Percentiles rank a stretch among this genome's conserved stretches.
These are phyloP conservation scores for Thaumetopoea pityocampa DNA, from an alignment of 1,140 invertebrate species.

Conservation along the genomic window DNA sequence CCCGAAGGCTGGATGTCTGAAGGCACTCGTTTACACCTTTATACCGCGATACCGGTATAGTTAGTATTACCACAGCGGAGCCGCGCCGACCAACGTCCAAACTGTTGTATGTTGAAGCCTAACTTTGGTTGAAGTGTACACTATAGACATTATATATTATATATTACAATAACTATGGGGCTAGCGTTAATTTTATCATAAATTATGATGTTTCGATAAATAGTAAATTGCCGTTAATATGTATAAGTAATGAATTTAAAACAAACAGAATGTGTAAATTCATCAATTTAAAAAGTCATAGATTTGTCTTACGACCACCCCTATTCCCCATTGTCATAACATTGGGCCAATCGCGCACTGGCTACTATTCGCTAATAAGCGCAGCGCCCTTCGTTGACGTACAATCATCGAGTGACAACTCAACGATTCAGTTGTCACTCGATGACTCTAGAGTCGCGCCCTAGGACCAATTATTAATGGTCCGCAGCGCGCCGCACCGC, in stretches of 20 bases:
- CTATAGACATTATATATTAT: slow-evolving; percentile 16
- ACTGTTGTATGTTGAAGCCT: slow-evolving; percentile 51
- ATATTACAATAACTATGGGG: slow-evolving; percentile 30
- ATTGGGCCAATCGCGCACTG: not conserved
- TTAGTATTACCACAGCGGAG: slow-evolving; percentile 27
- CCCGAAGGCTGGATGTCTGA: slow-evolving; percentile 72
- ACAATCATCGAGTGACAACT: no score
- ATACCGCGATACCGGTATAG: slow-evolving; percentile 49
- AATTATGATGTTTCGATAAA: no score
- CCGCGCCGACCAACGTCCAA: slow-evolving; percentile 22
- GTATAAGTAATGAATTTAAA: no score
- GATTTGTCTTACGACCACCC: not conserved
- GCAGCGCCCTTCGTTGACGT: no score
- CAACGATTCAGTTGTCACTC: no score
- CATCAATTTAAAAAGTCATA: no score
- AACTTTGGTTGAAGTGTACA: slow-evolving; percentile 48
- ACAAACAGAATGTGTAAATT: no score
- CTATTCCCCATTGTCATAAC: not conserved
- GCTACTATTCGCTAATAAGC: no score
- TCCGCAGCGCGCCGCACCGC: no score
- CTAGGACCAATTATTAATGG: no score
- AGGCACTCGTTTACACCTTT: slow-evolving; percentile 73
- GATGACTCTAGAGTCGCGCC: no score
- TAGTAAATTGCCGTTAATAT: not conserved
- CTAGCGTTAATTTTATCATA: slow-evolving; percentile 49